Base-by-base conservation (phyloP, 2,113 vertebrate genomes). In the Perca flavescens region DNA sequence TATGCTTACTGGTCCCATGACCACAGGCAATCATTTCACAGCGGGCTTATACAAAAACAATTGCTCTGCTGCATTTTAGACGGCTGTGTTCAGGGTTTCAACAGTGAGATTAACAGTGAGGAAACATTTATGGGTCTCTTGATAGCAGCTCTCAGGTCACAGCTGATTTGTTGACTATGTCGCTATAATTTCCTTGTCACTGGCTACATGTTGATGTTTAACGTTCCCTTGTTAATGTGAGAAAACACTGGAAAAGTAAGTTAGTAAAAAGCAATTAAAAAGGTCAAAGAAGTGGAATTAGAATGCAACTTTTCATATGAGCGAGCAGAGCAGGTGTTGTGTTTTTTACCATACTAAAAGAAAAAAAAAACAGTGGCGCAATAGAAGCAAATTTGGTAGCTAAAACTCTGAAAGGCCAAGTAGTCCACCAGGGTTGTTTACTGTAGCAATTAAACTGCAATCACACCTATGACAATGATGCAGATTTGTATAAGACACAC, bases 31-130 rank as follows among this genome's bases (percentile, higher is more conserved):
- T 79, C 61, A 69, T 86, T 77, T 75, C 64, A 72, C 79, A 86
- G 88, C 66, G 5, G 79, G 82, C 88, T 86, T 86, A 89, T 86
- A 75, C 77, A 86, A 86, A 85, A 61, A 68, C 87, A 69, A 76
- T 74, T 76, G 80, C 77, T 85, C 77, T 40, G 34, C 47, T 77
- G 77, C 67, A 66, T 83, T 70, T 83, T 57, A 40, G 56, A 73
- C 53, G 54, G 36, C 76, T 71, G 66, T 31, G 70, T 46, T 53
- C 64, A 75, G 82, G 65, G 67, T 75, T 87, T 89, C 82, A 71
- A 75, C 79, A 69, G 83, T 75, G 80, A 78, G 62, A 80, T 89
- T 82, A 89, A 90, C 86, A 52, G 79, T 47, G 66, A 83, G 84
- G 73, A 88, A 88, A 87, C 84, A 85, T 81, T 75, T 68, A 77